Evolutionary conservation across 2,888 invertebrate species (phyloP), one percentile per base, ranked within the genome.

Genomic region (Podabrus alpinus): DNA sequence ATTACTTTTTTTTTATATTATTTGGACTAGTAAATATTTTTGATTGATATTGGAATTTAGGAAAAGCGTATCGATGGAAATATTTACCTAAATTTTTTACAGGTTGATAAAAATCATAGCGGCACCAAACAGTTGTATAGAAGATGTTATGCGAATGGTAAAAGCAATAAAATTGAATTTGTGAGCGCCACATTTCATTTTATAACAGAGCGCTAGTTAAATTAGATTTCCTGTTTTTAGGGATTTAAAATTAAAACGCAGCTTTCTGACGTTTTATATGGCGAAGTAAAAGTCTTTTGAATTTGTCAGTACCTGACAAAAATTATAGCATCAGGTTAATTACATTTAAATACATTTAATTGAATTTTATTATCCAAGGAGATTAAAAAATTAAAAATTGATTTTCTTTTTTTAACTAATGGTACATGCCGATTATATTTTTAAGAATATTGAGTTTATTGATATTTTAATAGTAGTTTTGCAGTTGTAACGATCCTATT

Each of bases 101-200:
- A n/a, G 45, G 45, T 45, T 45, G 45, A 45, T 45, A 45, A 45
- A 45, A 45, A n/a, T 45, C 45, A 45, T 45, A 13, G 45, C 45
- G 45, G 45, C 45, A 45, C 45, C 45, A 74, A 71, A 68, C 71
- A 72, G 24, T 69, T 64, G 71, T 64, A 74, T 61, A 68, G 71
- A 75, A 72, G 71, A 71, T 74, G 70, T 21, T 71, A 45, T 45
- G 70, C 66, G 70, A 70, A 70, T 75, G 75, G 75, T 75, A 75
- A 75, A 72, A 72, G 75, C 75, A 72, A 75, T 75, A 75, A 75
- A 75, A 75, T 72, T 75, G 69, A 72, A 75, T 72, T 75, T 75
- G 69, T 60, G 61, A 72, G 72, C 72, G 72, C 69, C 72, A 75
- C 69, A 75, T 75, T 75, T 72, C 72, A 75, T 72, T 75, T 75